A percentile compares a stretch with the other conserved stretches of the same genome.
Conservation (phyloP, 2,113 vertebrate species). For the Phoenicopterus ruber region DNA sequence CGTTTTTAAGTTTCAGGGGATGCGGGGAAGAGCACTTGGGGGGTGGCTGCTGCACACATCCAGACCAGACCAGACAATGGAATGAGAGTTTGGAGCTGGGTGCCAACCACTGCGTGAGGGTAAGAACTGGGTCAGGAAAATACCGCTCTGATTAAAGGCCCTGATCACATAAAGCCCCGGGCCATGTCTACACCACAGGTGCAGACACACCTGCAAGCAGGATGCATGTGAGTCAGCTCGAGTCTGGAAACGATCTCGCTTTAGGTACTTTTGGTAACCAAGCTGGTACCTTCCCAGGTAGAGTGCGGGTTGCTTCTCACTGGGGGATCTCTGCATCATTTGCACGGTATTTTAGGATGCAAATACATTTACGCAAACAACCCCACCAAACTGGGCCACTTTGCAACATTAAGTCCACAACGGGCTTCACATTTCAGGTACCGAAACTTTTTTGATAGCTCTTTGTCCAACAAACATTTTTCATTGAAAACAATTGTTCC, state of each 20-base stretch:
- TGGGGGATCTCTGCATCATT: neutral
- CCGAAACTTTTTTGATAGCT: neutral
- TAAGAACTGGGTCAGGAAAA: constrained; percentile 59
- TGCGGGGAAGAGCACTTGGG: neutral
- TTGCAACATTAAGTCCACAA: neutral
- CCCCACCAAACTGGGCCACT: neutral
- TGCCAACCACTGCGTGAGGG: neutral
- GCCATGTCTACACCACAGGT: constrained; percentile 52
- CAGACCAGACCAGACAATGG: neutral
- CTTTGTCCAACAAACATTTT: neutral
- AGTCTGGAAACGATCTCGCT: neutral
- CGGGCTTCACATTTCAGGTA: neutral
- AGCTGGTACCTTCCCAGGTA: neutral
- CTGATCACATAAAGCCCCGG: constrained; percentile 8
- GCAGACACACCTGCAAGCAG: constrained; percentile 39
- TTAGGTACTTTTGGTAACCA: neutral
- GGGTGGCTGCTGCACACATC: neutral
- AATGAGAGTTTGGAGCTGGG: neutral
- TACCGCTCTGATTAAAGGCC: constrained; percentile 40
- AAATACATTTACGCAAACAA: neutral
- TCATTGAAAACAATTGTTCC: neutral
- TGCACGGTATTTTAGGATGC: neutral
- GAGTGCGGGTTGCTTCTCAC: neutral
- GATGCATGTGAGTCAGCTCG: neutral
- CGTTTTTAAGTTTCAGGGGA: neutral